Conservation (phyloP, 2,797 vertebrate genomes). For the Huso huso region DNA sequence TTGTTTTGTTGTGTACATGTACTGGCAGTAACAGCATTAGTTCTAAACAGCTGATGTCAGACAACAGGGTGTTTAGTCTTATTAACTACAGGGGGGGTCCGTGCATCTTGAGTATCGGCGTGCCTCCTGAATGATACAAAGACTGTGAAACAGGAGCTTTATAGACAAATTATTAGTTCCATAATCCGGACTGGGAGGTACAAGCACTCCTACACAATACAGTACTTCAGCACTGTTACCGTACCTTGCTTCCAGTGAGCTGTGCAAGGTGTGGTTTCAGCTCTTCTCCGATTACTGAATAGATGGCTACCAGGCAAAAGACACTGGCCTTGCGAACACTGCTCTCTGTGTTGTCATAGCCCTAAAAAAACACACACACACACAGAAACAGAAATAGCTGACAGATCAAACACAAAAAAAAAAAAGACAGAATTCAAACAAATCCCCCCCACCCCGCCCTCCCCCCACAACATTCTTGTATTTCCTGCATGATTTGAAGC, state of each 20-base stretch:
- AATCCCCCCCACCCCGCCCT: slow-evolving; percentile 36
- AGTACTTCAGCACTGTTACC: neutral
- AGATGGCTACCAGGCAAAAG: slow-evolving; percentile 94
- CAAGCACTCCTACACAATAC: neutral
- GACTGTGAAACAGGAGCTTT: no score
- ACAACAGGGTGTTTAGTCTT: no score
- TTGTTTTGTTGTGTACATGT: no score
- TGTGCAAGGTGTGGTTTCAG: slow-evolving; percentile 92
- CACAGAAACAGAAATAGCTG: slow-evolving; percentile 11
- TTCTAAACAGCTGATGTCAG: no score
- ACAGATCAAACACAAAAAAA: neutral
- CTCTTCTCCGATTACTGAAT: slow-evolving; percentile 96
- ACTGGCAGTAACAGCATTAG: no score
- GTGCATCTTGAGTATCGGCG: no score
- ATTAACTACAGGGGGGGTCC: no score
- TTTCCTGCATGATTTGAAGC: no score
- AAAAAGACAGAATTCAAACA: slow-evolving; percentile 43
- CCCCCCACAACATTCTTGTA: neutral
- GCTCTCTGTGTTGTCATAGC: slow-evolving; percentile 96
- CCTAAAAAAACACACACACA: slow-evolving; percentile 51
- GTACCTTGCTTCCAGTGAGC: slow-evolving; percentile 96
- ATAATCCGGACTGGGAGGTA: neutral
- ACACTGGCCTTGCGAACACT: slow-evolving; percentile 97
- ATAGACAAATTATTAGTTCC: no score
- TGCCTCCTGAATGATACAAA: no score